These are phyloP conservation scores for Phoebastria nigripes DNA, from an alignment of 2,797 vertebrate species.

Conservation along the genomic window DNA sequence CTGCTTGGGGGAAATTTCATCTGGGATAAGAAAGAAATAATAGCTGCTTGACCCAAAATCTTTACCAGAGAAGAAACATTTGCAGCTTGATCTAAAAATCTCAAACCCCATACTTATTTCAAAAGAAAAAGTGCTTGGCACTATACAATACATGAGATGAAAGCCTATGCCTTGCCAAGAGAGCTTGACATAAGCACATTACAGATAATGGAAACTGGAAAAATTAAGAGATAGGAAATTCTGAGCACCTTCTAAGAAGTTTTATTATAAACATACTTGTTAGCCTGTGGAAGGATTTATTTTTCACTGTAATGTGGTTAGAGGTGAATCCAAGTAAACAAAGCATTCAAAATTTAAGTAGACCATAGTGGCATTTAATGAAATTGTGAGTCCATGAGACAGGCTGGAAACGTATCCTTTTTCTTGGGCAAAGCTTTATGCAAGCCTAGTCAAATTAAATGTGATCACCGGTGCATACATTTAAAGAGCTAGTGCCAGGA, in stretches of 20 bases:
- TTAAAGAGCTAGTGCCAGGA: not conserved
- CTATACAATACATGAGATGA: not conserved
- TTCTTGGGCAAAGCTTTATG: not conserved
- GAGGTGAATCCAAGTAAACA: not conserved
- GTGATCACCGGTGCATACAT: not conserved
- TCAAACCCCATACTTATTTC: not conserved
- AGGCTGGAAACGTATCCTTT: not conserved
- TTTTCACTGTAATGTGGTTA: not conserved
- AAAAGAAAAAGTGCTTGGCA: not conserved
- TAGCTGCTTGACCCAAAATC: not conserved
- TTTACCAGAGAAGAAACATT: constrained; percentile 29
- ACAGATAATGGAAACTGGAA: not conserved
- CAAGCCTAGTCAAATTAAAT: not conserved
- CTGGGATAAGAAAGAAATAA: not conserved
- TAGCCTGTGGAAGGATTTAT: not conserved
- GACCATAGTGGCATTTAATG: not conserved
- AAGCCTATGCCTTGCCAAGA: not conserved
- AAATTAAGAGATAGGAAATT: not conserved
- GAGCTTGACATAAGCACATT: not conserved
- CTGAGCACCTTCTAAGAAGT: not conserved
- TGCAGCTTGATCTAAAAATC: constrained; percentile 19
- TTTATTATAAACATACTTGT: not conserved
- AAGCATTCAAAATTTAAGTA: not conserved
- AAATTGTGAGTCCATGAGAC: not conserved
- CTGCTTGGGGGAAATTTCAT: not conserved